Percentiles rank a stretch among this genome's conserved stretches.
Evolutionary conservation across 1,140 invertebrate species (phyloP).

Genomic region (Lepidotrigona ventralis): DNA sequence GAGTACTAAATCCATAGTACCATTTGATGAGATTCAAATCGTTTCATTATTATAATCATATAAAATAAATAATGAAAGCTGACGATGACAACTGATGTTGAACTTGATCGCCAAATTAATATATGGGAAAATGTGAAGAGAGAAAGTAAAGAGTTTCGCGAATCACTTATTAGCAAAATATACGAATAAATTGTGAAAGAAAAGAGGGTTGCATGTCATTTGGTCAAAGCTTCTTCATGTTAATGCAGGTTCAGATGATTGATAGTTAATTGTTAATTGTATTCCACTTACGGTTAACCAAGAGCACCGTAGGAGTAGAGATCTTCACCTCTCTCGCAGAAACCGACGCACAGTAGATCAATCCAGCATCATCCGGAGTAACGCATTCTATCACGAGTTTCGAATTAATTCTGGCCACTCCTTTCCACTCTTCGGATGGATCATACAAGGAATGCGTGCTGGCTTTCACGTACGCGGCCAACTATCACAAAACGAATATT

Average conservation of each 20-base stretch:
- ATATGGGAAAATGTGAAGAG: neutral
- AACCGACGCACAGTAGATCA: constrained; percentile 88
- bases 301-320: constrained; percentile 74
- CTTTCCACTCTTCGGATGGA: constrained; percentile 66
- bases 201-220: constrained; percentile 8
- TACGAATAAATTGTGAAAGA: constrained; percentile 3
- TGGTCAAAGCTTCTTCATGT: constrained; percentile 19
- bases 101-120: neutral
- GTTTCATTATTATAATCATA: neutral
- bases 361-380: constrained; percentile 81
- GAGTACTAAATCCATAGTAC: neutral
- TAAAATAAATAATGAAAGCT: neutral
- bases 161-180: neutral
- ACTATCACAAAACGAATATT: constrained; percentile 42
- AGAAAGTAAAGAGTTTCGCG: neutral
- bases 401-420: constrained; percentile 83
- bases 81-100: neutral
- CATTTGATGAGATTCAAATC: neutral
- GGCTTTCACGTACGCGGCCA: constrained; percentile 62
- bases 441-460: constrained; percentile 53
- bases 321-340: constrained; percentile 81
- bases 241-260: constrained; percentile 21
- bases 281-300: constrained; percentile 72
- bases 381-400: constrained; percentile 85
- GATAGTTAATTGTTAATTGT: constrained; percentile 33